Evolutionary conservation across 2,113 vertebrate genomes (phyloP), one percentile per base, ranked within the genome.

Genomic region (Gorsachius goisagi): DNA sequence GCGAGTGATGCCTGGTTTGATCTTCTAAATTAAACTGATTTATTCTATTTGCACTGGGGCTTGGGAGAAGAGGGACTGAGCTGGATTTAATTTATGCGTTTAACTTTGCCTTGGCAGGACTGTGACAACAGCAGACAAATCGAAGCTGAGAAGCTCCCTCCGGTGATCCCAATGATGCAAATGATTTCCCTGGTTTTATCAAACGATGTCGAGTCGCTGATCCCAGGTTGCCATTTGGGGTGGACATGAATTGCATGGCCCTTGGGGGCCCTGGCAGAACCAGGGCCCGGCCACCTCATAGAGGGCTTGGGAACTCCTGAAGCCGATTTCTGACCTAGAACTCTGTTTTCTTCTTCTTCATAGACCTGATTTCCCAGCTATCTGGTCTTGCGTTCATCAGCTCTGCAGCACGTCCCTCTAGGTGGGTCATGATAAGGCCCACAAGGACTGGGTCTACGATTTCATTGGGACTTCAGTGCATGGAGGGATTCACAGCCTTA

Each of bases 11-110:
- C 60, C 84, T 93, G 84, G 60, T 50, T 94, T 85, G 93, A 88
- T 90, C 79, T 80, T 44, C 95, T 94, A 78, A 90, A 81, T 85
- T 87, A 94, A 93, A 68, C 75, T 76, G 93, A 93, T 88, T 91
- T 81, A 88, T 94, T 88, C 66, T 74, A 20, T 94, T 93, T 82
- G 87, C 75, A 47, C 59, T 66, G 88, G 75, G 90, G 60, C 80
- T 45, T 19, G 14, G 71, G 56, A 85, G 64, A 47, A 85, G 84
- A 85, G 64, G 75, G 87, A 73, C 41, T 12, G 84, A 88, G 71
- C 45, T 78, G 79, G 69, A 35, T 82, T 81, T 85, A 72, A 92
- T 92, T 90, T 67, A 88, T 59, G 18, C 32, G 0, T 90, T 90
- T 77, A 81, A 72, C 69, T 94, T 85, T 44, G 28, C 39, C 81